A percentile compares a stretch with the other conserved stretches of the same genome.
These are phyloP conservation scores for Nannobrachium achirus DNA, from an alignment of 2,113 vertebrate species.

Conservation along the genomic window DNA sequence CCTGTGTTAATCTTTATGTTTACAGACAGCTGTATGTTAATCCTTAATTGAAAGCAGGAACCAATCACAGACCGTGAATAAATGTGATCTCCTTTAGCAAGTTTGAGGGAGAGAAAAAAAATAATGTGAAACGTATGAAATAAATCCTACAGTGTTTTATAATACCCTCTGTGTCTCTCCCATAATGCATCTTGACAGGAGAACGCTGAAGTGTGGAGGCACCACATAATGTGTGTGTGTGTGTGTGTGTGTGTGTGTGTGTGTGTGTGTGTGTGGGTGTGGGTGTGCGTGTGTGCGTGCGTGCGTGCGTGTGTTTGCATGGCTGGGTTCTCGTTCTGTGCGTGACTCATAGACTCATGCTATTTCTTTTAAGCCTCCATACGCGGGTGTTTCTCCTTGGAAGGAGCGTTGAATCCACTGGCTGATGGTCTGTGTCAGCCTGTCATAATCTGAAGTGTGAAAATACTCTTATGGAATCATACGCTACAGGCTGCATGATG, in stretches of 20 bases:
- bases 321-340: too few species aligned
- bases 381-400: too few species aligned
- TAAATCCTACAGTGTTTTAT: slow-evolving; percentile 65
- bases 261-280: neutral
- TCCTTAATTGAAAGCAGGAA: slow-evolving; percentile 74
- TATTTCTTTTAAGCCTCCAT: too few species aligned
- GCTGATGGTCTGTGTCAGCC: too few species aligned
- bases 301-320: too few species aligned
- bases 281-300: too few species aligned
- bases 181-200: slow-evolving; percentile 71
- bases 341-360: too few species aligned
- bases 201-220: slow-evolving; percentile 68
- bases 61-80: slow-evolving; percentile 60
- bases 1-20: slow-evolving; percentile 68
- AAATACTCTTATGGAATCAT: too few species aligned
- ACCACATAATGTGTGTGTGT: slow-evolving; percentile 38
- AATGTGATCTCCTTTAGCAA: slow-evolving; percentile 60
- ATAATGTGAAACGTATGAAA: slow-evolving; percentile 40
- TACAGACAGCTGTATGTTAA: slow-evolving; percentile 71
- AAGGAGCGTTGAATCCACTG: too few species aligned
- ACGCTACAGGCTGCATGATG: too few species aligned
- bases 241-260: neutral
- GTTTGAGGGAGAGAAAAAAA: slow-evolving; percentile 52
- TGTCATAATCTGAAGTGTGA: too few species aligned
- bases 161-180: slow-evolving; percentile 67